Evolutionary conservation across 2,888 invertebrate genomes (phyloP).

Genomic region (Protodeltote pygarga): DNA sequence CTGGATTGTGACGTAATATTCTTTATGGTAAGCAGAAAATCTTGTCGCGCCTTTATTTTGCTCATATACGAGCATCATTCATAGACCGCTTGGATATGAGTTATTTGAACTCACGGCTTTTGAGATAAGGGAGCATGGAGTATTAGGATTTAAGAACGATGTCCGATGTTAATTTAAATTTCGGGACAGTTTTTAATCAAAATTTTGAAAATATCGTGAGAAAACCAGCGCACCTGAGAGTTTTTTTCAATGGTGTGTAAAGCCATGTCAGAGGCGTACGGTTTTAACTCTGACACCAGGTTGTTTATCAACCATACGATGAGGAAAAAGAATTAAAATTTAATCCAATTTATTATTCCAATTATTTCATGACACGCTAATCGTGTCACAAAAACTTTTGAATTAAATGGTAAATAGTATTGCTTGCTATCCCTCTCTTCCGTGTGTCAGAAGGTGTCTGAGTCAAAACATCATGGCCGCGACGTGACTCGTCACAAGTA

Average conservation of each 20-base stretch:
- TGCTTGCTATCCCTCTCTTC: not conserved
- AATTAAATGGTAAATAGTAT: too few species aligned
- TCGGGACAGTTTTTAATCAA: too few species aligned
- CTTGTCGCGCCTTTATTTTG: constrained; percentile 74
- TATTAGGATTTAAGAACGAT: not conserved
- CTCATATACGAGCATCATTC: constrained; percentile 55
- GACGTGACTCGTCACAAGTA: constrained; percentile 41
- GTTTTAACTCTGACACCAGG: too few species aligned
- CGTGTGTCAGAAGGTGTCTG: constrained; percentile 12
- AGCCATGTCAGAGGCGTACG: too few species aligned
- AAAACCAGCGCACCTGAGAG: too few species aligned
- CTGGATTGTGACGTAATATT: constrained; percentile 74
- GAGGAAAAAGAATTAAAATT: not conserved
- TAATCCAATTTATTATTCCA: too few species aligned
- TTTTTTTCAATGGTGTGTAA: too few species aligned
- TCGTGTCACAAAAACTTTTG: too few species aligned
- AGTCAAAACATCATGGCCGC: constrained; percentile 25
- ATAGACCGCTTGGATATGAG: constrained; percentile 35
- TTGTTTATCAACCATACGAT: too few species aligned
- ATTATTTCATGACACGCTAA: too few species aligned
- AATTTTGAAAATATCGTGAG: too few species aligned
- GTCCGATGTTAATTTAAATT: too few species aligned
- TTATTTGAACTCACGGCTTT: constrained; percentile 18
- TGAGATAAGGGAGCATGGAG: not conserved
- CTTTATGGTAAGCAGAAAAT: constrained; percentile 84